Conservation (phyloP, 1,140 invertebrate species). For the Aricia agestis region DNA sequence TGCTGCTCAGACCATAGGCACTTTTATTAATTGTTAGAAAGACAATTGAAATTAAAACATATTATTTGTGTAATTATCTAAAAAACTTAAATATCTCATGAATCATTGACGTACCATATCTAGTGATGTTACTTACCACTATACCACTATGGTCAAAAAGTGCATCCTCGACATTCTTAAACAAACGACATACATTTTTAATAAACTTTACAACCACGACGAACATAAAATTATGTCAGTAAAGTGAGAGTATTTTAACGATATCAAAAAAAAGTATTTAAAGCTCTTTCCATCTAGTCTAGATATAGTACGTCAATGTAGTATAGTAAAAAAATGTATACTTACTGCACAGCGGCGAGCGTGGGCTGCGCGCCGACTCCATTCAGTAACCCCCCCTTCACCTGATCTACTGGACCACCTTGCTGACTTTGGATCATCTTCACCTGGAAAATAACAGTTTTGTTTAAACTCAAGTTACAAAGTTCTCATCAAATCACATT, state of each 20-base stretch:
- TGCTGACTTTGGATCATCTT: conserved; percentile 80
- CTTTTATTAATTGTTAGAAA: background rate
- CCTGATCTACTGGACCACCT: conserved; percentile 74
- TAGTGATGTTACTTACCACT: no score
- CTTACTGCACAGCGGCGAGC: conserved; percentile 58
- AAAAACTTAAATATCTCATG: background rate
- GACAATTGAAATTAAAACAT: no score
- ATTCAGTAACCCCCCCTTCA: conserved; percentile 69
- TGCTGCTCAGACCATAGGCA: background rate
- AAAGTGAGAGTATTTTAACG: no score
- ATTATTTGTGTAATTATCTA: background rate
- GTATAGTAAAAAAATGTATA: conserved; percentile 12
- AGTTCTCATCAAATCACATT: no score
- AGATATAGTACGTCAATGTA: background rate
- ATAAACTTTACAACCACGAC: no score
- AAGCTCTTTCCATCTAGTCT: background rate
- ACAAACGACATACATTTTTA: background rate
- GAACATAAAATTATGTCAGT: no score
- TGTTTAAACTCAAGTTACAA: background rate
- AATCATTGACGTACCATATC: background rate
- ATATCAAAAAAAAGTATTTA: no score
- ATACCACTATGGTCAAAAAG: background rate
- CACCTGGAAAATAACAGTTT: conserved; percentile 47
- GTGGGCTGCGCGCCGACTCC: conserved; percentile 59
- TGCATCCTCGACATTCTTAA: no score